Percentiles rank a stretch among this genome's conserved stretches.
Conservation (phyloP, 92 coral and sea anemone genomes). For the Plumapathes pennacea region DNA sequence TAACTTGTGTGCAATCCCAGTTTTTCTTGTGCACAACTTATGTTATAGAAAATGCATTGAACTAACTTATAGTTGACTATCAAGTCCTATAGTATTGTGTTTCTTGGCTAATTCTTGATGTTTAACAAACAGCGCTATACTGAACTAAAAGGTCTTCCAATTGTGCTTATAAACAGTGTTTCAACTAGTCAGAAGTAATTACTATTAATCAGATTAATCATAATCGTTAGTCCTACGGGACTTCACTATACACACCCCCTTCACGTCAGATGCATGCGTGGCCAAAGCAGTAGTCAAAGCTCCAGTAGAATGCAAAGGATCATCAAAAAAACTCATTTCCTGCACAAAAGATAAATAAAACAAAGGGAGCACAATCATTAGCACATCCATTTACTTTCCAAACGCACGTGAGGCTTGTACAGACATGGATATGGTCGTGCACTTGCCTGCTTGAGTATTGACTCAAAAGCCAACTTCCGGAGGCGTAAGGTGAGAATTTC, state of each 20-base stretch:
- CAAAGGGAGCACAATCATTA: not conserved
- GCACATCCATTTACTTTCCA: no score
- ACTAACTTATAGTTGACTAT: no score
- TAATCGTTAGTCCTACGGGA: no score
- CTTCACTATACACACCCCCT: slow-evolving; percentile 89
- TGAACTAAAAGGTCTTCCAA: not conserved
- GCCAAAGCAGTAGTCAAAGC: slow-evolving; percentile 81
- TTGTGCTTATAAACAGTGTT: not conserved
- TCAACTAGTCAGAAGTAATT: not conserved
- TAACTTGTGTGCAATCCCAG: no score
- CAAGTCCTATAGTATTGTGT: no score
- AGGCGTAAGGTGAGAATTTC: slow-evolving; percentile 77
- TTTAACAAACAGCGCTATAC: not conserved
- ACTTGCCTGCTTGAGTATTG: slow-evolving; percentile 76
- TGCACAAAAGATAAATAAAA: slow-evolving; percentile 4
- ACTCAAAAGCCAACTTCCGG: slow-evolving; percentile 65
- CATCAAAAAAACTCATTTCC: slow-evolving; percentile 91
- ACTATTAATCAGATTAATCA: not conserved
- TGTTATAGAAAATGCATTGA: no score
- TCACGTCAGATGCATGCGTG: slow-evolving; percentile 88
- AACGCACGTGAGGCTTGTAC: no score
- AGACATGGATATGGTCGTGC: no score
- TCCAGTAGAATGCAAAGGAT: slow-evolving; percentile 84
- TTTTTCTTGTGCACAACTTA: no score
- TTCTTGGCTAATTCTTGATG: no score